Conservation (phyloP, 2,797 vertebrate species). For the Enteromius thamalakanensis region DNA sequence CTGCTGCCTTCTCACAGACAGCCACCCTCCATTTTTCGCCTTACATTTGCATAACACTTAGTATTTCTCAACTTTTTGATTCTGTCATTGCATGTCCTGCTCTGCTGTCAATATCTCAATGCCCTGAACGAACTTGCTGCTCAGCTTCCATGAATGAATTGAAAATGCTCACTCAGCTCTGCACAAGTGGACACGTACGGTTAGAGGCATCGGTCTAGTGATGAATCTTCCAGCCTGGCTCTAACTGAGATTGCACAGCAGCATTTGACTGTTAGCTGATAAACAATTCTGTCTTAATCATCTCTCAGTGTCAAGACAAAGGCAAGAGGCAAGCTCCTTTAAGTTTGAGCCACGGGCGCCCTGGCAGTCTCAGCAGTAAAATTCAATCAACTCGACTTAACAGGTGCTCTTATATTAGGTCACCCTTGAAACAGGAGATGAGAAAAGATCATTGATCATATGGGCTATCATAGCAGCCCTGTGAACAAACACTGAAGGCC, state of each 20-base stretch:
- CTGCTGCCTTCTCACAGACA: not conserved
- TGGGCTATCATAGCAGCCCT: conserved; percentile 24
- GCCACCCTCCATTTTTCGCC: not conserved
- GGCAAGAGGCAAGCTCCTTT: conserved; percentile 29
- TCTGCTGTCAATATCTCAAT: conserved; percentile 10
- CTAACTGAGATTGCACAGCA: conserved; percentile 37
- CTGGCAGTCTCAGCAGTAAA: conserved; percentile 25
- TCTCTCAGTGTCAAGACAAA: conserved; percentile 48
- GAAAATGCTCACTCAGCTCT: not conserved
- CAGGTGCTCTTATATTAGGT: not conserved
- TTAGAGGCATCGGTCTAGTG: conserved; percentile 6
- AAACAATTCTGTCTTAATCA: conserved; percentile 66
- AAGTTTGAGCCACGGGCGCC: conserved; percentile 41
- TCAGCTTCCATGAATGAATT: not conserved
- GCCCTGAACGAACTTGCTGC: not conserved
- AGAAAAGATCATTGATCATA: conserved; percentile 38
- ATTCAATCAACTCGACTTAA: not conserved
- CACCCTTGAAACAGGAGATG: conserved; percentile 25
- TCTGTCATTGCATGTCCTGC: not conserved
- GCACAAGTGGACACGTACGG: not conserved
- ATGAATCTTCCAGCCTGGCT: conserved; percentile 33
- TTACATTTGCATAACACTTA: conserved; percentile 18
- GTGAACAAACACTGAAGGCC: conserved; percentile 32
- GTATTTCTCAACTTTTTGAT: not conserved
- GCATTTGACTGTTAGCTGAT: conserved; percentile 32